Evolutionary conservation across 1,140 invertebrate species (phyloP).

Genomic region (Drosophila suzukii): DNA sequence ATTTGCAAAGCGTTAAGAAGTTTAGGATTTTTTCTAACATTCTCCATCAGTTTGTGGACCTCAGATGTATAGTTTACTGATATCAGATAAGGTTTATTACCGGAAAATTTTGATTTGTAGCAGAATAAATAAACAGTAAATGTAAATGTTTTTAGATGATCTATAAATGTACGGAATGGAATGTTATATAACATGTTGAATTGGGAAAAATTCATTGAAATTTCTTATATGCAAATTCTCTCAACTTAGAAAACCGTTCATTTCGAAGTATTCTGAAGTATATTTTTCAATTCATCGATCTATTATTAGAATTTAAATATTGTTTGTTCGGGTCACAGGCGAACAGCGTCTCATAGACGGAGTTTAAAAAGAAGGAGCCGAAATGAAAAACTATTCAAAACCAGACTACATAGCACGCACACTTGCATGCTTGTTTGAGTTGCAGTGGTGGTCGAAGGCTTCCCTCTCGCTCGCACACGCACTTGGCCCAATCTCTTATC

Average conservation of each 20-base stretch:
- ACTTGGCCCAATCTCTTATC: slow-evolving; percentile 31
- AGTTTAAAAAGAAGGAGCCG: slow-evolving; percentile 22
- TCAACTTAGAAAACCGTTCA: neutral
- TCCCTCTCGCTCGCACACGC: slow-evolving; percentile 10
- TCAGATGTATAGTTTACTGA: neutral
- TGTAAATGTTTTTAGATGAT: neutral
- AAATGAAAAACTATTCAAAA: slow-evolving; percentile 38
- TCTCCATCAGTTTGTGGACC: too few species aligned
- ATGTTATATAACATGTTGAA: neutral
- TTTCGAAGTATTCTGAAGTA: neutral
- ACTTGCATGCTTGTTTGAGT: slow-evolving; percentile 26
- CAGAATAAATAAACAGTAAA: too few species aligned
- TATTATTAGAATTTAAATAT: slow-evolving; percentile 72
- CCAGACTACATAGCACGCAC: slow-evolving; percentile 2
- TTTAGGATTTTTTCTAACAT: too few species aligned
- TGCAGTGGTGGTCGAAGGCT: slow-evolving; percentile 20
- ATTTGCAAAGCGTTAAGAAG: neutral
- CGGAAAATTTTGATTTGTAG: neutral
- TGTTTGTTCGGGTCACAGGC: slow-evolving; percentile 61
- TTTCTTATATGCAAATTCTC: too few species aligned
- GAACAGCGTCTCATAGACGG: slow-evolving; percentile 45
- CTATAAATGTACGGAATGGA: neutral
- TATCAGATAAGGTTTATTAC: neutral
- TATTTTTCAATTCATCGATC: slow-evolving; percentile 24
- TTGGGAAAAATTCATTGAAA: neutral